phyloP scores from a whole-genome alignment of 37 sponge, comb jelly and placozoan genomes.

The Cliona cf. orientalis region DNA sequence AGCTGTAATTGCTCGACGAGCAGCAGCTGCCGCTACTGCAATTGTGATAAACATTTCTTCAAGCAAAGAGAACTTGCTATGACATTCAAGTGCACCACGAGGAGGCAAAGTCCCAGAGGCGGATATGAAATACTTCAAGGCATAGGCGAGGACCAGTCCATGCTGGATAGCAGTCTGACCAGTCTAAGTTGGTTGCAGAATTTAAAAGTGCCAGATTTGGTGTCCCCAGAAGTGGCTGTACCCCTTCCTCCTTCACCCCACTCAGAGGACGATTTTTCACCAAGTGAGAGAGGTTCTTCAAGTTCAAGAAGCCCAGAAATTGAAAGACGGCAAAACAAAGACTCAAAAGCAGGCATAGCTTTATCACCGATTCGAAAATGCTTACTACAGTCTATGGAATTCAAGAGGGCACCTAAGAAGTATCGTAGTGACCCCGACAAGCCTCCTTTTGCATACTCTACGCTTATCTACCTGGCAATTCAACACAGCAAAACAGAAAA shows the following conservation, averaged over 20 bases:
- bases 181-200: conserved; percentile 88
- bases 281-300: conserved; percentile 1
- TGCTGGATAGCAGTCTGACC: conserved; percentile 81
- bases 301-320: not conserved
- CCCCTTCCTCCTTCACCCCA: not conserved
- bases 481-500: conserved; percentile 56
- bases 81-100: not conserved
- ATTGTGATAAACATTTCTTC: not conserved
- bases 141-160: not conserved
- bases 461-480: conserved; percentile 89
- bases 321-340: not conserved
- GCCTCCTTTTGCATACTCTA: conserved; percentile 85
- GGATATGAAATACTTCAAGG: not conserved
- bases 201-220: conserved; percentile 48
- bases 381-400: conserved; percentile 52
- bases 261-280: conserved; percentile 3
- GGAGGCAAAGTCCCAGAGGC: not conserved
- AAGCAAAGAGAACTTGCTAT: not conserved
- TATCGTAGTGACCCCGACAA: conserved; percentile 49
- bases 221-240: conserved; percentile 1
- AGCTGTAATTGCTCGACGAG: too few relatives aligned
- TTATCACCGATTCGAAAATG: conserved; percentile 62
- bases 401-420: conserved; percentile 38
- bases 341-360: not conserved
- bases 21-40: too few relatives aligned